Evolutionary conservation across 1,140 invertebrate genomes (phyloP).

Genomic region (Bombus pyrosoma): DNA sequence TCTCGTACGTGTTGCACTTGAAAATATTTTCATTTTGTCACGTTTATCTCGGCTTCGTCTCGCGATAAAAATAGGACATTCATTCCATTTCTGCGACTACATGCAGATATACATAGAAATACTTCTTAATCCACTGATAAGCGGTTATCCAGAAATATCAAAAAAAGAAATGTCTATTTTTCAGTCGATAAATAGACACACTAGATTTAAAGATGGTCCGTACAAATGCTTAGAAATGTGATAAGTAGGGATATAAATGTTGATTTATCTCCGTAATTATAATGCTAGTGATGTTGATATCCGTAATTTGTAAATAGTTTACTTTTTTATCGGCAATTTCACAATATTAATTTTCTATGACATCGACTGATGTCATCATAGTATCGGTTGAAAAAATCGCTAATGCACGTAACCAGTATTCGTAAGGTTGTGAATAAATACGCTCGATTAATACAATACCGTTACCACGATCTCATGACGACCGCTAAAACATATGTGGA

Average conservation of each 20-base stretch:
- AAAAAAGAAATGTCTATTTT: neutral
- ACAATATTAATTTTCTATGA: neutral
- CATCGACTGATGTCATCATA: neutral
- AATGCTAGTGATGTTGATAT: neutral
- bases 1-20: neutral
- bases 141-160: neutral
- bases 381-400: too few species aligned
- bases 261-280: neutral
- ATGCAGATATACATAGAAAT: too few species aligned
- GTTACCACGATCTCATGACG: neutral
- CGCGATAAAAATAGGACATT: neutral
- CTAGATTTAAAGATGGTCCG: neutral
- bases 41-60: neutral
- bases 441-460: neutral
- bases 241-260: neutral
- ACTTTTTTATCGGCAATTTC: neutral
- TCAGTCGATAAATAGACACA: neutral
- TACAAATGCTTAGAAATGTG: neutral
- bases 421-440: neutral
- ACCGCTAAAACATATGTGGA: neutral
- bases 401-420: neutral
- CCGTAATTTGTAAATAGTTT: neutral
- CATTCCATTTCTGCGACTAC: too few species aligned
- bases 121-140: neutral
- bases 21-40: conserved; percentile 18